Base-by-base conservation (phyloP, 2,888 invertebrate species). In the Beris chalybata region DNA sequence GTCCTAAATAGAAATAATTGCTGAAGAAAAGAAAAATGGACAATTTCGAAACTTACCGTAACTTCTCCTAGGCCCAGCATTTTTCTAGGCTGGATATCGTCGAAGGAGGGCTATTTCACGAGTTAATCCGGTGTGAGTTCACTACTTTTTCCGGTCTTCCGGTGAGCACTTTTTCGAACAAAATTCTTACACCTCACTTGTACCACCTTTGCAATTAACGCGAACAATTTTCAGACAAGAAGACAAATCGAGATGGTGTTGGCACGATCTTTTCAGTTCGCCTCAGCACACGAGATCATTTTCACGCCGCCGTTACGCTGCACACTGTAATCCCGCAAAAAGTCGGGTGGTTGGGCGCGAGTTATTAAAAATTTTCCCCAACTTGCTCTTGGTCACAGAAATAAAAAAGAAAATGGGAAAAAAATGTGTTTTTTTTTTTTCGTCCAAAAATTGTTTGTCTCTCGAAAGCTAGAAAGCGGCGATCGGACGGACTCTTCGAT, bases 11-110 rank as follows among this genome's bases (percentile, higher is more conserved):
- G 43, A 7, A 44, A 57, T 30, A 45, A 45, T 30, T 48, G 48
- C 44, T 3, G 7, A n/a, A 15, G 22, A 22, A 22, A 22, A 38
- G 3, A 38, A 38, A 38, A 38, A 38, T 38, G 7, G 22, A 22
- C 38, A 38, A 38, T 38, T 38, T 38, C 22, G 3, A 45, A n/a
- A 66, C 68, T 68, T 43, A 68, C 68, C 66, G 68, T 66, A 44
- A 68, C 64, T 58, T 66, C 68, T 44, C 64, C 63, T 64, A 68
- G 44, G n/a, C 68, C 68, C 64, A 68, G 47, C 68, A 68, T 66
- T 38, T 56, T 65, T 54, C n/a, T 7, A 22, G 4, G 29, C 11
- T 64, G 12, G 12, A 47, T 56, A 48, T 58, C 9, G 15, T 13
- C 38, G 50, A 38, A 52, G 52, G 32, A 32, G 50, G 59, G 48